Conservation (phyloP, 1,140 invertebrate species). For the Ceratosolen fusciceps region DNA sequence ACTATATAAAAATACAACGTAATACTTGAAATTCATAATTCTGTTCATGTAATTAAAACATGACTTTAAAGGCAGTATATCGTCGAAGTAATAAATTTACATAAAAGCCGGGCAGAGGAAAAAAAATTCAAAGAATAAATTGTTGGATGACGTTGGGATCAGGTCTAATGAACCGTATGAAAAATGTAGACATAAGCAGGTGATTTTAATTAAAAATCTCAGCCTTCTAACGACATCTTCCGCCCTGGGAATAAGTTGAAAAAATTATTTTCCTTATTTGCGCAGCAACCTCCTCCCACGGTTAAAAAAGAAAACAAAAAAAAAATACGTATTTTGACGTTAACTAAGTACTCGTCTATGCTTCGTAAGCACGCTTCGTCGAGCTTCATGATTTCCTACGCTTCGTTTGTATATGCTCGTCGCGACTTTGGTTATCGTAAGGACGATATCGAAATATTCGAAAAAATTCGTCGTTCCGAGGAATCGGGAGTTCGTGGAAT, state of each 20-base stretch:
- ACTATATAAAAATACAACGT: too few species aligned
- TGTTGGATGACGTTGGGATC: neutral
- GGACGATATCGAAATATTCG: conserved; percentile 23
- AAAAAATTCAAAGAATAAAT: neutral
- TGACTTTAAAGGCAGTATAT: neutral
- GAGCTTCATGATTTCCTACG: neutral
- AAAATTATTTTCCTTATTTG: neutral
- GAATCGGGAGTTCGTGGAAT: neutral
- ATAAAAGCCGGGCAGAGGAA: neutral
- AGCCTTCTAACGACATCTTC: too few species aligned
- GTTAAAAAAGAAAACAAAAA: neutral
- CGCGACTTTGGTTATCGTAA: neutral
- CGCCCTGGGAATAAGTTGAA: too few species aligned
- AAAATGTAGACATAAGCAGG: neutral
- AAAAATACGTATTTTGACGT: neutral
- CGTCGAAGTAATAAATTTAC: neutral
- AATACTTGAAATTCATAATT: neutral
- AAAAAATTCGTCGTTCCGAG: too few species aligned
- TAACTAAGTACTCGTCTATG: neutral
- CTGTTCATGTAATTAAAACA: neutral
- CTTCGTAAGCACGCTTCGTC: conserved; percentile 5
- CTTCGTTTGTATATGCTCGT: neutral
- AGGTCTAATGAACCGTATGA: neutral
- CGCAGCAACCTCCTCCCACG: neutral
- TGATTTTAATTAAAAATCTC: neutral